phyloP scores from a whole-genome alignment of 2,888 invertebrate species.

The Hipparchia semele region DNA sequence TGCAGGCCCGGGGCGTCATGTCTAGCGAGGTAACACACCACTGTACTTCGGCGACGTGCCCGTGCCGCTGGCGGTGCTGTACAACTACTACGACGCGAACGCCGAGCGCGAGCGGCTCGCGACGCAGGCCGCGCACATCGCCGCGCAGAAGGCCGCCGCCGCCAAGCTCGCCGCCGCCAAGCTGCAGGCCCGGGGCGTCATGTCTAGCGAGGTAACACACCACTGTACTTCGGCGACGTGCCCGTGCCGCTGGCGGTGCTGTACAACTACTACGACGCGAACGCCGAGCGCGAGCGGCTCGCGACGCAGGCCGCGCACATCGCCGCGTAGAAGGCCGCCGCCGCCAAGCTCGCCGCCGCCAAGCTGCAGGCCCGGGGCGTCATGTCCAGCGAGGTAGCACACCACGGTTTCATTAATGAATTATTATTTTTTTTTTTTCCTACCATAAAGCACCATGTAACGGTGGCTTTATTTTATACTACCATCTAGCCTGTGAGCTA shows the following conservation, averaged over 20 bases:
- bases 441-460: too few species aligned
- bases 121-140: conserved; percentile 72
- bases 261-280: conserved; percentile 79
- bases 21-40: conserved; percentile 49
- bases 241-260: conserved; percentile 74
- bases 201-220: conserved; percentile 51
- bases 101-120: conserved; percentile 75
- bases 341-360: conserved; percentile 68
- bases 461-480: too few species aligned
- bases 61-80: conserved; percentile 71
- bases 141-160: conserved; percentile 76
- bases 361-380: conserved; percentile 59
- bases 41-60: conserved; percentile 81
- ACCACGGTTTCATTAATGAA: too few species aligned
- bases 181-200: conserved; percentile 54
- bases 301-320: conserved; percentile 75
- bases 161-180: conserved; percentile 70
- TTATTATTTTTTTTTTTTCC: too few species aligned
- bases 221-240: conserved; percentile 78
- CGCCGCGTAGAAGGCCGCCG: conserved; percentile 77
- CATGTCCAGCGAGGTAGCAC: conserved; percentile 51
- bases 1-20: conserved; percentile 55
- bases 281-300: conserved; percentile 74
- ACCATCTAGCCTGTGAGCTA: too few species aligned
- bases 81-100: conserved; percentile 80